phyloP scores from a whole-genome alignment of 2,797 vertebrate species.

The Microtus agrestis region DNA sequence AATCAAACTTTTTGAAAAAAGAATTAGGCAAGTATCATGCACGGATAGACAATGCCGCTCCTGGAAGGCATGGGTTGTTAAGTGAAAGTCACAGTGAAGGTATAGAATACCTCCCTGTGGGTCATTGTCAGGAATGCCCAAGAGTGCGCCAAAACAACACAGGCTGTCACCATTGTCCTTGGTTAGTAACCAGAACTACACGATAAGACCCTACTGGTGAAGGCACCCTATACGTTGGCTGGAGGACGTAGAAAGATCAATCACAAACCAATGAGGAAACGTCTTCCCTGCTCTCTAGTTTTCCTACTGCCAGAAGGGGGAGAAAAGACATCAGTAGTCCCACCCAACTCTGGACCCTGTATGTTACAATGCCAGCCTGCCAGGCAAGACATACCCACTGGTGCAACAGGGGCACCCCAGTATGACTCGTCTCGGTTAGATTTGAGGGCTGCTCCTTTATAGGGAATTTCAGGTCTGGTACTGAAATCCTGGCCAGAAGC shows the following conservation, averaged over 20 bases:
- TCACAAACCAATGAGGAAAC: neutral
- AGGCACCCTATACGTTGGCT: neutral
- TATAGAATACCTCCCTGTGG: neutral
- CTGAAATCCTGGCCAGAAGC: neutral
- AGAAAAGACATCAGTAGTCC: neutral
- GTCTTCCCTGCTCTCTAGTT: neutral
- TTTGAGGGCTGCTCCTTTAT: neutral
- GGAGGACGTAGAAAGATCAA: neutral
- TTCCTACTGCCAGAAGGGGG: neutral
- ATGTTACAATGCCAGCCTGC: neutral
- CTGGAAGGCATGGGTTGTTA: neutral
- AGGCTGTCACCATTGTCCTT: neutral
- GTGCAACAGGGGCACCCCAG: neutral
- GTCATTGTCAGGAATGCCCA: neutral
- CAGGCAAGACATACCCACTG: neutral
- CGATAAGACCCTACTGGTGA: neutral
- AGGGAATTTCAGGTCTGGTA: neutral
- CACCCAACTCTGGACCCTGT: neutral
- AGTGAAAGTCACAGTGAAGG: neutral
- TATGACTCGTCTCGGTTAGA: neutral
- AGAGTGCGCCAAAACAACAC: neutral
- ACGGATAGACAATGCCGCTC: too few species aligned
- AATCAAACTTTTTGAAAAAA: neutral
- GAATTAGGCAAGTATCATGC: neutral
- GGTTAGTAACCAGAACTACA: neutral